These are phyloP conservation scores for Megalops cyprinoides DNA, from an alignment of 2,797 vertebrate genomes.

Conservation along the genomic window DNA sequence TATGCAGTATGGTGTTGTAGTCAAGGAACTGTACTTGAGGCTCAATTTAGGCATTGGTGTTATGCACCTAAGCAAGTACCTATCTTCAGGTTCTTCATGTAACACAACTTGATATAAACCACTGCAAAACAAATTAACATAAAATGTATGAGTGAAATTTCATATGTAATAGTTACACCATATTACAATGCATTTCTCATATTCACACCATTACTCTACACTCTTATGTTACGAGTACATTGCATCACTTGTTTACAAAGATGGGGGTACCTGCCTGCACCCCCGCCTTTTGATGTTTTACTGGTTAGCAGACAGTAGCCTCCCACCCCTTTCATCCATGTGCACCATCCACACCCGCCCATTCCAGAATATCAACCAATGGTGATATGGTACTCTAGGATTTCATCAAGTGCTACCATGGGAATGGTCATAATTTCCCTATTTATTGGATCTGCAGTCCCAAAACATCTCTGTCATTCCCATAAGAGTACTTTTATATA, in stretches of 20 bases:
- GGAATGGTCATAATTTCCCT: background rate
- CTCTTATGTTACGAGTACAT: no score
- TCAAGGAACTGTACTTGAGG: no score
- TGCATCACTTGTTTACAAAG: conserved; percentile 76
- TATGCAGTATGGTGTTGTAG: no score
- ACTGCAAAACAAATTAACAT: no score
- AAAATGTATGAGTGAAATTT: no score
- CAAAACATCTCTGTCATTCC: conserved; percentile 22
- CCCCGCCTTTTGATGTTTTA: background rate
- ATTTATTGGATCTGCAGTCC: conserved; percentile 25
- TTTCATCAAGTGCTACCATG: background rate
- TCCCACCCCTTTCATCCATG: background rate
- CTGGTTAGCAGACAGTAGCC: background rate
- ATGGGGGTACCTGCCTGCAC: conserved; percentile 12
- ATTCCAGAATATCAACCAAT: no score
- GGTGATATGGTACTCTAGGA: no score
- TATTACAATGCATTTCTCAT: conserved; percentile 71
- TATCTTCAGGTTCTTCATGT: no score
- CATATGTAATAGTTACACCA: conserved; percentile 66
- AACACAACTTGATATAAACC: no score
- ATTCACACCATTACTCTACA: conserved; percentile 37
- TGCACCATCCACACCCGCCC: no score
- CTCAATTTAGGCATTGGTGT: background rate
- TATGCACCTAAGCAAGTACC: no score
- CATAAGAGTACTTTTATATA: conserved; percentile 38